These are phyloP conservation scores for Rhabdophis nuchalis DNA, from an alignment of 2,797 vertebrate genomes.

Conservation along the genomic window DNA sequence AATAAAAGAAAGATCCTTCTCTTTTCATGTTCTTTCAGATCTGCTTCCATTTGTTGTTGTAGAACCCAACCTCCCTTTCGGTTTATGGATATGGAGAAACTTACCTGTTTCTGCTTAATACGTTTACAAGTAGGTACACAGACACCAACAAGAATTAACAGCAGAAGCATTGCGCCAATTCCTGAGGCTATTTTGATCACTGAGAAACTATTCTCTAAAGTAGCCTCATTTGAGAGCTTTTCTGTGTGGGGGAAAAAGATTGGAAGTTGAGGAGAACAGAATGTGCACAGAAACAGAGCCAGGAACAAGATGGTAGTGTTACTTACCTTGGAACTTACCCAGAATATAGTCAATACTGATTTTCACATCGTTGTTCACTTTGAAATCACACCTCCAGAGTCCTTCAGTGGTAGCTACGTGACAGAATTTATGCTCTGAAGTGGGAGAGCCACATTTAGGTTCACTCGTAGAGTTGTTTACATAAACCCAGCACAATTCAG, in stretches of 20 bases:
- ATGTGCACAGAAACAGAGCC: background rate
- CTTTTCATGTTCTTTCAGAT: background rate
- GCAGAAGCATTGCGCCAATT: background rate
- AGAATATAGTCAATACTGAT: slow-evolving; percentile 39
- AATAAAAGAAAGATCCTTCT: slow-evolving; percentile 42
- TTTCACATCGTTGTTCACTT: background rate
- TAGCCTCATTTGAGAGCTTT: background rate
- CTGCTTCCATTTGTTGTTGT: background rate
- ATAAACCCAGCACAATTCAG: slow-evolving; percentile 41
- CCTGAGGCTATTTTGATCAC: slow-evolving; percentile 26
- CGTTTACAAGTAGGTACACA: slow-evolving; percentile 30
- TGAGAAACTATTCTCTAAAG: background rate
- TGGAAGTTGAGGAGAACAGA: background rate
- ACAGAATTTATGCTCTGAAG: background rate
- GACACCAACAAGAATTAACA: slow-evolving; percentile 34
- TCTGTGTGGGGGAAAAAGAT: slow-evolving; percentile 13
- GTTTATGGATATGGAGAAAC: slow-evolving; percentile 24
- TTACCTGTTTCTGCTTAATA: slow-evolving; percentile 62
- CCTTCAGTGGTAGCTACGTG: slow-evolving; percentile 31
- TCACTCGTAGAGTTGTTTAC: slow-evolving; percentile 2
- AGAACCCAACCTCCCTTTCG: background rate
- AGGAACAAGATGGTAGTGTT: background rate
- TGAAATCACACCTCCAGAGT: slow-evolving; percentile 54
- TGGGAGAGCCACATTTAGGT: background rate
- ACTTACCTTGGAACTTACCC: slow-evolving; percentile 46